Evolutionary conservation across 2,888 invertebrate species (phyloP), one percentile per base, ranked within the genome.

Genomic region (Dolichopus griseipennis): DNA sequence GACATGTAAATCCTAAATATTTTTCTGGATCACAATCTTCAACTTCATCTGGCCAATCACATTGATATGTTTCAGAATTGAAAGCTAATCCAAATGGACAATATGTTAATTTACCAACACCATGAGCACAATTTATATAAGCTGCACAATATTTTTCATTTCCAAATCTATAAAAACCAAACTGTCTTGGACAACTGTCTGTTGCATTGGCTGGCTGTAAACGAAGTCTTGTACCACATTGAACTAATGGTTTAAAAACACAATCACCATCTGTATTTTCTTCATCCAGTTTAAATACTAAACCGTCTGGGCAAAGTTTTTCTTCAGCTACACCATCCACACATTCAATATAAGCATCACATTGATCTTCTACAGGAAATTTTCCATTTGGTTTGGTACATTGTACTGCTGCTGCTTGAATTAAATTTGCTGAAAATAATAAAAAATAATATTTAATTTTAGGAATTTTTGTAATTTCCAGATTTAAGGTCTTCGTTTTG

Each of bases 41-140:
- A 0, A 92, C 92, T 76, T 90, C 86, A 82, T 94, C 94, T 1
- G 93, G 92, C 93, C 93, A 94, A 72, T 93, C 92, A 78, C 94
- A 94, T 66, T 90, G 86, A 76, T 92, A 91, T 2, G 84, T 85
- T 27, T 86, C 86, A 0, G 87, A 84, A 77, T 87, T 90, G 81
- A 88, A 92, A 18, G 93, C 93, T 62, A 94, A 82, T 22, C 93
- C 93, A 75, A 92, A 92, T 0, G 93, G 93, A 76, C 94, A 94
- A 70, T 88, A 85, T 76, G 91, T 88, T 65, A 87, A 81, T 72
- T 84, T 86, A 10, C 88, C 90, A 7, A 86, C 84, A 9, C 94
- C 94, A 71, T 88, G 89, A 7, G 89, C 92, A 74, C 93, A 94
- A 76, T 88, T 93, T 77, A 88, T 87, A 78, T 92, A 94, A 73